Evolutionary conservation across 2,888 invertebrate species (phyloP).

Genomic region (Adelphocoris suturalis): DNA sequence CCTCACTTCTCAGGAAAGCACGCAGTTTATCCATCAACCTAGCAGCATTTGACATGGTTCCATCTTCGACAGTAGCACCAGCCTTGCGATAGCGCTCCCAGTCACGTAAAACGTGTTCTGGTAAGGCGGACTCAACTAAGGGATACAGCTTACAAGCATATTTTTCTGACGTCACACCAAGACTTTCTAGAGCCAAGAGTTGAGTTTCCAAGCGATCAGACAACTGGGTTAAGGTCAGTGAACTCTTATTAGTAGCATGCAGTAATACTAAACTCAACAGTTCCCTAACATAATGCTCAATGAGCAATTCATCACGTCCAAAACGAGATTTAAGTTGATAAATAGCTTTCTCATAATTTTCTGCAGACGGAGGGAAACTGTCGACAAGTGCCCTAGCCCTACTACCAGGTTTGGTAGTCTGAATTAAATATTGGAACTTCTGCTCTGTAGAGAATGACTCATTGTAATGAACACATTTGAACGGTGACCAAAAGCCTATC

Average conservation of each 20-base stretch:
- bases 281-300: slow-evolving; percentile 76
- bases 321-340: slow-evolving; percentile 74
- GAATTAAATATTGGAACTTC: slow-evolving; percentile 74
- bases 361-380: slow-evolving; percentile 71
- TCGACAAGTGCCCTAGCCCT: slow-evolving; percentile 74
- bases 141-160: slow-evolving; percentile 54
- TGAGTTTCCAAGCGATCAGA: slow-evolving; percentile 59
- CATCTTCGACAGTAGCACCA: not conserved
- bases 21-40: slow-evolving; percentile 1
- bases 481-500: slow-evolving; percentile 55
- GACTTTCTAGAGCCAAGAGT: slow-evolving; percentile 42
- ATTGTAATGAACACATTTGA: slow-evolving; percentile 45
- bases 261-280: slow-evolving; percentile 49
- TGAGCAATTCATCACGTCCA: slow-evolving; percentile 76
- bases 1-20: slow-evolving; percentile 40
- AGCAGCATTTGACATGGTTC: too few species aligned
- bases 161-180: slow-evolving; percentile 52
- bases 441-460: slow-evolving; percentile 37
- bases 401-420: slow-evolving; percentile 68
- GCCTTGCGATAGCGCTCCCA: slow-evolving; percentile 57
- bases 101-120: slow-evolving; percentile 17
- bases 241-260: not conserved
- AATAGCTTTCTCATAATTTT: slow-evolving; percentile 53
- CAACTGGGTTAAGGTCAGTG: not conserved
- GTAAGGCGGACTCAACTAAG: slow-evolving; percentile 61